These are phyloP conservation scores for Neoitamus cyanurus DNA, from an alignment of 2,888 invertebrate genomes.

Conservation along the genomic window DNA sequence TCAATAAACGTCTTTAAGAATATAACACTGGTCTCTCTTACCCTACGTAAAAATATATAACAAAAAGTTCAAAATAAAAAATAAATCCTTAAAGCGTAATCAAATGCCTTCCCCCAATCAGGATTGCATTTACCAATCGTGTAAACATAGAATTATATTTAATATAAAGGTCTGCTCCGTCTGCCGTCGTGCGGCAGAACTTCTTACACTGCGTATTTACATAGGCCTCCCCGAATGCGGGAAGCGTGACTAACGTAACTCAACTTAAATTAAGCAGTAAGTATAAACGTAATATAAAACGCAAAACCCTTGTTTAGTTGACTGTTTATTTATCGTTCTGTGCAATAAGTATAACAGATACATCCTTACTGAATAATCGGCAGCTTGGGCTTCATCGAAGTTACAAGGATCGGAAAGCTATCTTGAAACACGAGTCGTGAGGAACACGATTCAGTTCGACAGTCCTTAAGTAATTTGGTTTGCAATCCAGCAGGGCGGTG, in stretches of 20 bases:
- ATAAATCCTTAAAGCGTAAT: constrained; percentile 57
- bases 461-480: constrained; percentile 52
- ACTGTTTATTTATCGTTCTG: constrained; percentile 3
- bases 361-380: neutral
- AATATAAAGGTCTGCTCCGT: constrained; percentile 1
- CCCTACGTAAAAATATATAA: constrained; percentile 17
- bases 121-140: constrained; percentile 55
- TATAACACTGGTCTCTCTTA: constrained; percentile 26
- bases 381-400: neutral
- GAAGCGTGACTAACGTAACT: constrained; percentile 6
- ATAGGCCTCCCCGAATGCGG: neutral
- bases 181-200: neutral
- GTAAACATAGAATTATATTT: constrained; percentile 22
- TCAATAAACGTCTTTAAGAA: constrained; percentile 36
- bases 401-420: neutral
- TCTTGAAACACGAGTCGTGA: neutral
- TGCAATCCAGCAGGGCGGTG: constrained; percentile 43
- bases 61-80: constrained; percentile 18
- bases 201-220: constrained; percentile 10
- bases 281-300: constrained; percentile 20
- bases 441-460: constrained; percentile 25
- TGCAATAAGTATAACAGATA: constrained; percentile 3
- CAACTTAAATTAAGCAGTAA: constrained; percentile 23
- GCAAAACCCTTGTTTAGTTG: constrained; percentile 26
- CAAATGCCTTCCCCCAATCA: constrained; percentile 59